phyloP scores from a whole-genome alignment of 1,140 invertebrate species.

The Heliconius melpomene region DNA sequence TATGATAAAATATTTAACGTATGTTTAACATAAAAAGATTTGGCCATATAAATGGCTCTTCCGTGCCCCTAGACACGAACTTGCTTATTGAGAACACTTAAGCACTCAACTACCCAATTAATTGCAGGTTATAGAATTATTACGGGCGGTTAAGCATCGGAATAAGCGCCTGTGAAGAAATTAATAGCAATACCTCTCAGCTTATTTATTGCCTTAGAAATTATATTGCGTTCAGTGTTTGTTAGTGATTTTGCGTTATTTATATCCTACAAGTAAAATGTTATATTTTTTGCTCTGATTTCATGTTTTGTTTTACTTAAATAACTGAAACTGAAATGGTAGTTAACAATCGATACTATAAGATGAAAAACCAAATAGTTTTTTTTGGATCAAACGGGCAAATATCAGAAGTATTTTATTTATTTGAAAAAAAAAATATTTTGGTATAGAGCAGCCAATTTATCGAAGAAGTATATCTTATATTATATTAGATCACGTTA shows the following conservation, averaged over 20 bases:
- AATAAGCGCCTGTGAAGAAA: constrained; percentile 25
- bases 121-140: constrained; percentile 42
- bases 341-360: too few relatives aligned
- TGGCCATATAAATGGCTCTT: background rate
- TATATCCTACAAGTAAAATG: background rate
- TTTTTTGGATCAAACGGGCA: too few relatives aligned
- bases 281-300: background rate
- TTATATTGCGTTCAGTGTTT: constrained; percentile 22
- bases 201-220: constrained; percentile 30
- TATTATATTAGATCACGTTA: too few relatives aligned
- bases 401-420: too few relatives aligned
- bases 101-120: constrained; percentile 39
- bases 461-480: too few relatives aligned
- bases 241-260: constrained; percentile 22
- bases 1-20: background rate
- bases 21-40: background rate
- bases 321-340: too few relatives aligned
- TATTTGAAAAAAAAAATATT: too few relatives aligned
- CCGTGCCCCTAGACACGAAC: background rate
- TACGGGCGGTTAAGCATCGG: constrained; percentile 32
- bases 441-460: too few relatives aligned
- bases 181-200: constrained; percentile 33
- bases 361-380: too few relatives aligned
- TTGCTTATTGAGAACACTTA: constrained; percentile 23
- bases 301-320: too few relatives aligned